A percentile compares a stretch with the other conserved stretches of the same genome.
phyloP scores from a whole-genome alignment of 2,113 vertebrate species.

The Trichomycterus rosablanca region DNA sequence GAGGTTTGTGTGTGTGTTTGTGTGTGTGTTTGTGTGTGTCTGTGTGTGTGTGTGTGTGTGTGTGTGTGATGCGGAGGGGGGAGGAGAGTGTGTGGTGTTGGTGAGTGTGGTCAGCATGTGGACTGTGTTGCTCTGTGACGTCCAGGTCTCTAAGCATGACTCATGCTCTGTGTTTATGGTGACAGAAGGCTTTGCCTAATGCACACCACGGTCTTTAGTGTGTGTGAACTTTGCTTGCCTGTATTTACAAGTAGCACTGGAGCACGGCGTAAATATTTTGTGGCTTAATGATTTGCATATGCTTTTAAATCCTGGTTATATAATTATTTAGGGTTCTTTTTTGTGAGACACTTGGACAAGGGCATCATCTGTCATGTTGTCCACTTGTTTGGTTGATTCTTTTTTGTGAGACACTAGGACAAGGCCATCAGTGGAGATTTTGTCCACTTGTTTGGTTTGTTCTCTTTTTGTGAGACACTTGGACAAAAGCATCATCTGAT shows the following conservation, averaged over 20 bases:
- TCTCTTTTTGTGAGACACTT: too few relatives aligned
- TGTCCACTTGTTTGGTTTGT: too few relatives aligned
- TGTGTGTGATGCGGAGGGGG: conserved; percentile 14
- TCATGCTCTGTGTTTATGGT: conserved; percentile 44
- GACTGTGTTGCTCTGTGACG: conserved; percentile 39
- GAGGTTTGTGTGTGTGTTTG: neutral
- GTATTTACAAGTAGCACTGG: conserved; percentile 7
- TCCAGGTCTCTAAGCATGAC: conserved; percentile 35
- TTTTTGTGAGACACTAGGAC: too few relatives aligned
- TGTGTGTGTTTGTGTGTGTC: conserved; percentile 16
- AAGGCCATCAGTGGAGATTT: too few relatives aligned
- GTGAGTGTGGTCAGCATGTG: conserved; percentile 39
- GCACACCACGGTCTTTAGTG: conserved; percentile 19
- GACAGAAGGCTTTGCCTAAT: conserved; percentile 33
- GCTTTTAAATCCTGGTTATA: conserved; percentile 7
- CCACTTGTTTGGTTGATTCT: too few relatives aligned
- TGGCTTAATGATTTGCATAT: conserved; percentile 7
- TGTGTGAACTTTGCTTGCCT: conserved; percentile 11
- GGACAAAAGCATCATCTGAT: too few relatives aligned
- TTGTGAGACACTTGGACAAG: too few relatives aligned
- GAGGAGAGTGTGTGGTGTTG: conserved; percentile 23
- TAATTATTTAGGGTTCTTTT: too few relatives aligned
- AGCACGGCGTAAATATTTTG: conserved; percentile 13
- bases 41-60: conserved; percentile 17
- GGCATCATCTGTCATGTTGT: too few relatives aligned